A percentile compares a stretch with the other conserved stretches of the same genome.
Conservation (phyloP, 2,113 vertebrate genomes). For the Protomyctophum bolini region DNA sequence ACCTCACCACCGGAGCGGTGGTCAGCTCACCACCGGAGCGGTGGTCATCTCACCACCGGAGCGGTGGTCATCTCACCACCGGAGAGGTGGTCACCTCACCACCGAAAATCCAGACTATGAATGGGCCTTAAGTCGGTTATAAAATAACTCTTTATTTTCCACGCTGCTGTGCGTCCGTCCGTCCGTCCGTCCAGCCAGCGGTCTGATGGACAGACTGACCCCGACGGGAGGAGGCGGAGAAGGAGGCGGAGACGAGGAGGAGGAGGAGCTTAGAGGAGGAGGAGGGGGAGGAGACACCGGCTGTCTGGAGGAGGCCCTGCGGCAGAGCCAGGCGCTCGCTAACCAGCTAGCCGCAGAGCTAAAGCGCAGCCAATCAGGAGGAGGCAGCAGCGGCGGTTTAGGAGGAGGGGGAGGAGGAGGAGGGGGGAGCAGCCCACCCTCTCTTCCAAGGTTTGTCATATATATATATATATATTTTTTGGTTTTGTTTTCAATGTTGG, state of each 20-base stretch:
- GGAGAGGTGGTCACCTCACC: too few species aligned
- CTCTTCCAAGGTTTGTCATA: too few species aligned
- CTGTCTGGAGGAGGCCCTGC: slow-evolving; percentile 82
- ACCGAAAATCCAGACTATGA: too few species aligned
- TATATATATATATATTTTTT: too few species aligned
- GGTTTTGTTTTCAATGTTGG: too few species aligned
- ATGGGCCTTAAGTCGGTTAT: too few species aligned
- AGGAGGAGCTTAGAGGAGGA: slow-evolving; percentile 67
- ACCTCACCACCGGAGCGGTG: too few species aligned
- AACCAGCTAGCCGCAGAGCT: slow-evolving; percentile 85
- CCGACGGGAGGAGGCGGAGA: slow-evolving; percentile 41
- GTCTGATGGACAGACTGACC: slow-evolving; percentile 80
- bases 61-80: too few species aligned
- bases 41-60: too few species aligned
- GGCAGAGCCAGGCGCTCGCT: slow-evolving; percentile 84
- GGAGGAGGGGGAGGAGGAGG: slow-evolving; percentile 34
- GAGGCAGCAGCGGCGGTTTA: neutral
- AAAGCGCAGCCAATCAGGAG: slow-evolving; percentile 79
- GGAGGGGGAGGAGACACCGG: slow-evolving; percentile 66
- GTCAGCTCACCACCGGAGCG: too few species aligned
- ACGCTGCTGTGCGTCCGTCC: too few species aligned
- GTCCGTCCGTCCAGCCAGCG: slow-evolving; percentile 55
- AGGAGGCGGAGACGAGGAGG: slow-evolving; percentile 57
- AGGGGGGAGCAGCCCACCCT: slow-evolving; percentile 40
- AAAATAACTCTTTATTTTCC: too few species aligned